Evolutionary conservation across 2,888 invertebrate species (phyloP), one percentile per base, ranked within the genome.

Genomic region (Diogma glabrata): DNA sequence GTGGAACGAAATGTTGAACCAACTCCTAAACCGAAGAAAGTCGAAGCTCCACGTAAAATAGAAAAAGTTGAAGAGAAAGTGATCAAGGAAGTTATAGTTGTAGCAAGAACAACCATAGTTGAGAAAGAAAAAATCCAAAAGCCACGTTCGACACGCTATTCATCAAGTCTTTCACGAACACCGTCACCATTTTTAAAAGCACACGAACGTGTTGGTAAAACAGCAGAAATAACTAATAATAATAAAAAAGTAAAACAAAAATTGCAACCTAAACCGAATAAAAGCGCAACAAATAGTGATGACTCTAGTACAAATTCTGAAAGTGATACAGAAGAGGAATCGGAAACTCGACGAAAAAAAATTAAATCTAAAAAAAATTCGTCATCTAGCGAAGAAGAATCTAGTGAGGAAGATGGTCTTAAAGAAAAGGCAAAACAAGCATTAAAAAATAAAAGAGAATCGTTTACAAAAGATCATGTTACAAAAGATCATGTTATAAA

Each of bases 181-280:
- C 88, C 89, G 12, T 88, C 89, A 14, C 88, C 89, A 40, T 88
- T 89, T 68, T 80, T 87, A 55, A 84, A 74, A 59, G 63, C 70
- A 17, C 74, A 75, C 53, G 70, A 72, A 60, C 61, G 66, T 22
- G 58, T 64, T 6, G 4, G 55, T 59, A 38, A 68, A 63, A 57
- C 68, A 68, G 56, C 67, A 65, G 56, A 61, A 61, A 53, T 59
- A 51, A 26, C 46, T 16, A n/a, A n/a, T n/a, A n/a, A 19, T 9
- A 12, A 72, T 70, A 33, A 72, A 72, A 14, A 72, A 70, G 55
- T 72, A 73, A 4, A 72, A 72, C 12, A 72, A 40, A 51, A 52
- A n/a, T 7, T 43, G 5, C 22, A 43, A 43, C 14, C 22, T 2
- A 43, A 43, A 43, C 20, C 43, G 43, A 43, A 43, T 14, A 12